A percentile compares a stretch with the other conserved stretches of the same genome.
Conservation (phyloP, 2,888 invertebrate species). For the Cephus pygmeus region DNA sequence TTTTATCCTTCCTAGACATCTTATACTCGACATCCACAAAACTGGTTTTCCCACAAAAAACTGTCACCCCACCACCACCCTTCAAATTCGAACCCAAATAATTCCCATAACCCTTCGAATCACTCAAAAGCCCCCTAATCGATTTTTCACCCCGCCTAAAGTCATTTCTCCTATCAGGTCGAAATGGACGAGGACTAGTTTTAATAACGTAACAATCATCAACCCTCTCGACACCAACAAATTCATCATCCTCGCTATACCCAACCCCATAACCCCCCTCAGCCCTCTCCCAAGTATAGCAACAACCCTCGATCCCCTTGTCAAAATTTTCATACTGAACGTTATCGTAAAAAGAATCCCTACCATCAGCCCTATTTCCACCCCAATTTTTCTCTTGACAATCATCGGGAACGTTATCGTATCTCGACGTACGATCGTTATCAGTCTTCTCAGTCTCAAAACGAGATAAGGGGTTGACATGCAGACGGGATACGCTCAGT, state of each 20-base stretch:
- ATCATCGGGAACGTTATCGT: not conserved
- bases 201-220: slow-evolving; percentile 51
- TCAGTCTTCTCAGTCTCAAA: not conserved
- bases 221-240: slow-evolving; percentile 54
- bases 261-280: not conserved
- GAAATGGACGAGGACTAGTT: slow-evolving; percentile 57
- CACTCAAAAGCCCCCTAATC: not conserved
- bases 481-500: slow-evolving; percentile 21
- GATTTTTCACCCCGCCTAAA: slow-evolving; percentile 12
- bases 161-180: slow-evolving; percentile 48
- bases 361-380: not conserved
- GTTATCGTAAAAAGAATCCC: not conserved
- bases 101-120: not conserved
- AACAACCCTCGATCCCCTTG: not conserved
- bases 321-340: not conserved
- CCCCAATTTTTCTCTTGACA: not conserved
- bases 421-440: not conserved
- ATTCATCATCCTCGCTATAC: slow-evolving; percentile 51
- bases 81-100: not conserved
- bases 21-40: slow-evolving; percentile 36
- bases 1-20: slow-evolving; percentile 61
- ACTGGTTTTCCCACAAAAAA: not conserved
- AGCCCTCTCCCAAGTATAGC: not conserved
- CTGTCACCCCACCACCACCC: not conserved
- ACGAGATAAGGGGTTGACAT: not conserved